phyloP scores from a whole-genome alignment of 1,140 invertebrate species.

The Charaxes varanes region DNA sequence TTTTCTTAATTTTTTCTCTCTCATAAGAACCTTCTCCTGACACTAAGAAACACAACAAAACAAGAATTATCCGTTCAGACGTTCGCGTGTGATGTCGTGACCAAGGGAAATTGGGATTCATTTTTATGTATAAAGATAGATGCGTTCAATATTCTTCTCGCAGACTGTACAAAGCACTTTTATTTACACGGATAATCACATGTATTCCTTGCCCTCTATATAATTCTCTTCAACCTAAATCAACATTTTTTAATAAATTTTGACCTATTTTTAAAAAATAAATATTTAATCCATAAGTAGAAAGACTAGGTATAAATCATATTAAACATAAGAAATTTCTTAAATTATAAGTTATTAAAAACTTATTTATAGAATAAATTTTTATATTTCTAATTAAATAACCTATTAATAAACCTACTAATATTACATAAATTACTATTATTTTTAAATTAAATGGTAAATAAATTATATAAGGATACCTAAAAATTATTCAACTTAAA shows the following conservation, averaged over 20 bases:
- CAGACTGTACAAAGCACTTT: no score
- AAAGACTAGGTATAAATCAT: constrained; percentile 63
- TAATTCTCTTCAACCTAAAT: constrained; percentile 60
- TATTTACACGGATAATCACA: constrained; percentile 26
- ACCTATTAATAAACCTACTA: constrained; percentile 45
- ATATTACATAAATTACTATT: no score
- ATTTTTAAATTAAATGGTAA: constrained; percentile 62
- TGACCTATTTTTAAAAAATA: constrained; percentile 12
- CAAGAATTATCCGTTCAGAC: no score
- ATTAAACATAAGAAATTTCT: no score
- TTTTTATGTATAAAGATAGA: no score
- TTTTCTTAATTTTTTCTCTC: no score
- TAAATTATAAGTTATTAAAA: constrained; percentile 46
- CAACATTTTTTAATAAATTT: constrained; percentile 11
- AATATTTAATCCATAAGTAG: constrained; percentile 39
- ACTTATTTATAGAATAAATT: constrained; percentile 51
- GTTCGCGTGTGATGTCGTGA: no score
- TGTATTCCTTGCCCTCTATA: constrained; percentile 56
- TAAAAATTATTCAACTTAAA: no score
- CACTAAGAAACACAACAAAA: no score
- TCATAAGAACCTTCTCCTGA: no score
- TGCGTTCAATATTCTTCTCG: no score
- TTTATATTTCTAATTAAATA: constrained; percentile 56
- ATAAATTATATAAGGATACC: constrained; percentile 69
- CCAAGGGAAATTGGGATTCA: no score